A percentile compares a stretch with the other conserved stretches of the same genome.
Evolutionary conservation across 2,113 vertebrate genomes (phyloP).

Genomic region (Athene noctua): DNA sequence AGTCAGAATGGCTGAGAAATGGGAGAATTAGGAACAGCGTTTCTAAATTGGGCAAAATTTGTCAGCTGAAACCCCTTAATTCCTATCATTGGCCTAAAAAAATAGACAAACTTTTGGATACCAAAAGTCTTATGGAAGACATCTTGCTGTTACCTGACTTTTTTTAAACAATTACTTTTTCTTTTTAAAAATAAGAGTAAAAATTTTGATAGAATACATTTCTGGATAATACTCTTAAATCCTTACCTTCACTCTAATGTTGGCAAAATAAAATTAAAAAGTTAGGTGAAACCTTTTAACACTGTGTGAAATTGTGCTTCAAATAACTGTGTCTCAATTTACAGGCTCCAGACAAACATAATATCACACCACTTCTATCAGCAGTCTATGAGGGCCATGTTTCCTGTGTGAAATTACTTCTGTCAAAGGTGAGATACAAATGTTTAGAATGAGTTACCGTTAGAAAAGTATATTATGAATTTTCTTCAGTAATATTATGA

Average conservation of each 20-base stretch:
- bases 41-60: neutral
- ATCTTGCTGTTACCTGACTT: neutral
- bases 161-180: neutral
- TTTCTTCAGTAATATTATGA: neutral
- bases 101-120: neutral
- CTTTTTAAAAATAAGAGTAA: neutral
- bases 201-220: neutral
- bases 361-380: conserved; percentile 89
- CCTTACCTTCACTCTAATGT: neutral
- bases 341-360: conserved; percentile 92
- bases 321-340: conserved; percentile 38
- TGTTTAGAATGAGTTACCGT: neutral
- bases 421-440: conserved; percentile 86
- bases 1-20: neutral
- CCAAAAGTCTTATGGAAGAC: neutral
- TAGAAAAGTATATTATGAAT: neutral
- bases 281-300: neutral
- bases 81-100: neutral
- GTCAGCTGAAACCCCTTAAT: neutral
- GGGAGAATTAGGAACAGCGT: neutral
- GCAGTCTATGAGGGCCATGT: conserved; percentile 89
- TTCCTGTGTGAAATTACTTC: conserved; percentile 90
- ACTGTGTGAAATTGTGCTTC: neutral
- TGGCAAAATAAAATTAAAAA: neutral
- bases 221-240: neutral